Base-by-base conservation (phyloP, 2,797 vertebrate genomes). In the Coluber constrictor region DNA sequence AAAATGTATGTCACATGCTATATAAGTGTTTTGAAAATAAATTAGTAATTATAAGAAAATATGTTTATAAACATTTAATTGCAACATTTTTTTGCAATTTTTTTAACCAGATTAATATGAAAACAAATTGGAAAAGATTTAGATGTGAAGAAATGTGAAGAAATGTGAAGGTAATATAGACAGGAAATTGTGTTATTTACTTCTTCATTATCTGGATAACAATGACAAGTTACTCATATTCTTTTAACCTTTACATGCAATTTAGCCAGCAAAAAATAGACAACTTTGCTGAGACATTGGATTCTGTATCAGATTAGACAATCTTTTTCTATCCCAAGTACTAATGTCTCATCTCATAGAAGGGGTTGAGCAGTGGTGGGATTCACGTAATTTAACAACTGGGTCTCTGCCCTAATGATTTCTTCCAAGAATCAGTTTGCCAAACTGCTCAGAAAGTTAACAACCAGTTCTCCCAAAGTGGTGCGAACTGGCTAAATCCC, bases 21-120 rank as follows among this genome's bases (percentile, higher is more conserved):
- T 43, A 83, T 37, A 83, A 47, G 10, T 55, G 1, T 60, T 55
- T 91, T 88, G 18, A 93, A 93, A 87, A 37, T 7, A 29, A 0
- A 0, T 13, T 0, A 0, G 0, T 1, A 89, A 83, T 55, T 83
- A 47, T 47, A 83, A 79, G 74, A 43, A 83, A 83, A 47, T 47
- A 47, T 83, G 74, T 25, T 83, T 47, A 83, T 23, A 25, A 83
- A 83, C 74, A 47, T 83, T 47, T 47, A 83, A 47, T 25, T 47
- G 37, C 4, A 47, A 47, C 37, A 83, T 47, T 83, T 83, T 83
- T 43, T 47, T 51, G 20, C 18, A 43, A 0, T 47, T 83, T 83
- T 79, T 43, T 47, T 11, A 43, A 83, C 9, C 74, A 83, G 37
- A 83, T 83, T 25, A 47, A 83, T 47, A 47, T 83, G 37, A 43